phyloP scores from a whole-genome alignment of 2,888 invertebrate genomes.

The Nymphalis urticae region DNA sequence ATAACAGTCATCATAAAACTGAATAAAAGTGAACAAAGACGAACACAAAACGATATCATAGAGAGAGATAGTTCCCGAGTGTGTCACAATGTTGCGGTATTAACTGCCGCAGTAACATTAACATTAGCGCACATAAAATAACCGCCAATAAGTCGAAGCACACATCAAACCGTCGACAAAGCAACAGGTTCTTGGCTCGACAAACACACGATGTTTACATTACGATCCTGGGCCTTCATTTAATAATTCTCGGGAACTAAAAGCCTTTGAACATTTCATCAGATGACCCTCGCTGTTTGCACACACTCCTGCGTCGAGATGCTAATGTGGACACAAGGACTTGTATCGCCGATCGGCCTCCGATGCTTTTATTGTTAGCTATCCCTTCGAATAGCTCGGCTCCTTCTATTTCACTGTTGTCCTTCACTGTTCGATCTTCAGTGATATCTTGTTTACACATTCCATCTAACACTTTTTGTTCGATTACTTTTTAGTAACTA shows the following conservation, averaged over 20 bases:
- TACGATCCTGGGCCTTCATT: conserved; percentile 81
- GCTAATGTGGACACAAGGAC: conserved; percentile 82
- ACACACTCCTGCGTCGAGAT: conserved; percentile 79
- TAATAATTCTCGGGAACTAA: conserved; percentile 83
- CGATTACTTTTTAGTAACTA: conserved; percentile 27
- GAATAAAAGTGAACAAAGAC: conserved; percentile 50
- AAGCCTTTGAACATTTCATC: conserved; percentile 82
- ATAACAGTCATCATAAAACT: conserved; percentile 38
- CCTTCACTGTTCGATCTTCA: conserved; percentile 67
- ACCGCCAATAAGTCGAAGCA: conserved; percentile 78
- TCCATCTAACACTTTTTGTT: conserved; percentile 37
- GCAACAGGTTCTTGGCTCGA: conserved; percentile 78
- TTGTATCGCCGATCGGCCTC: conserved; percentile 79
- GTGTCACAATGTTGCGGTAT: conserved; percentile 72
- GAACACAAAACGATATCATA: conserved; percentile 40
- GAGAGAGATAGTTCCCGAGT: conserved; percentile 40
- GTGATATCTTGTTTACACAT: conserved; percentile 67
- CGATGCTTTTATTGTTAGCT: conserved; percentile 76
- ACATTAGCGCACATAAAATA: conserved; percentile 78
- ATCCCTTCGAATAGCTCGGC: conserved; percentile 63
- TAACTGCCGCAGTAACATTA: conserved; percentile 68
- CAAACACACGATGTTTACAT: conserved; percentile 78
- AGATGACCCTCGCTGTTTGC: conserved; percentile 81
- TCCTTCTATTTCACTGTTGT: conserved; percentile 71
- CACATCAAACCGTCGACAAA: conserved; percentile 77